Percentiles rank a stretch among this genome's conserved stretches.
phyloP scores from a whole-genome alignment of 2,797 vertebrate genomes.

The Peromyscus eremicus region DNA sequence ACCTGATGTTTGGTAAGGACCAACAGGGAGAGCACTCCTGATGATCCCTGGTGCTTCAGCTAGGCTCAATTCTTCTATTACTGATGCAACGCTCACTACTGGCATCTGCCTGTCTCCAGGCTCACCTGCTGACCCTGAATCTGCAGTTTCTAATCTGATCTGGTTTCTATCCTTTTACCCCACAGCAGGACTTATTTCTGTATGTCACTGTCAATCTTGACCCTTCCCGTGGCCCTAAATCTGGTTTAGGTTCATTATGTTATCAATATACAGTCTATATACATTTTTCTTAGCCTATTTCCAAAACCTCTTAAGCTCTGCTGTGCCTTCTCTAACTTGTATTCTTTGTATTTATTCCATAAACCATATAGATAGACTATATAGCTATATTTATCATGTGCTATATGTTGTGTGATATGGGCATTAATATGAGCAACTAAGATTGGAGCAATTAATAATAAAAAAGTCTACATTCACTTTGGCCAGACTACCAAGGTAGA shows the following conservation, averaged over 20 bases:
- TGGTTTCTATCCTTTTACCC: background rate
- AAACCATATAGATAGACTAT: background rate
- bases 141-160: background rate
- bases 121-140: background rate
- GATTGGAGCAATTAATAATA: background rate
- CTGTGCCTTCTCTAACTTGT: background rate
- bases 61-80: background rate
- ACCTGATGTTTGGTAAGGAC: background rate
- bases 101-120: background rate
- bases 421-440: background rate
- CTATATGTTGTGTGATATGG: background rate
- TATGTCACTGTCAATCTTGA: background rate
- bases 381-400: background rate
- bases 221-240: background rate
- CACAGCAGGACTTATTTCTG: background rate
- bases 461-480: background rate
- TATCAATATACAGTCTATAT: background rate
- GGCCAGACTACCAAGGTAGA: background rate
- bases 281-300: background rate
- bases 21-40: background rate
- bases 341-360: background rate
- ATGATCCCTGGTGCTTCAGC: background rate
- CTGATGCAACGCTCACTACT: background rate
- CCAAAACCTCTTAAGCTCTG: background rate
- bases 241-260: background rate